Base-by-base conservation (phyloP, 2,113 vertebrate species). In the Alosa alosa region DNA sequence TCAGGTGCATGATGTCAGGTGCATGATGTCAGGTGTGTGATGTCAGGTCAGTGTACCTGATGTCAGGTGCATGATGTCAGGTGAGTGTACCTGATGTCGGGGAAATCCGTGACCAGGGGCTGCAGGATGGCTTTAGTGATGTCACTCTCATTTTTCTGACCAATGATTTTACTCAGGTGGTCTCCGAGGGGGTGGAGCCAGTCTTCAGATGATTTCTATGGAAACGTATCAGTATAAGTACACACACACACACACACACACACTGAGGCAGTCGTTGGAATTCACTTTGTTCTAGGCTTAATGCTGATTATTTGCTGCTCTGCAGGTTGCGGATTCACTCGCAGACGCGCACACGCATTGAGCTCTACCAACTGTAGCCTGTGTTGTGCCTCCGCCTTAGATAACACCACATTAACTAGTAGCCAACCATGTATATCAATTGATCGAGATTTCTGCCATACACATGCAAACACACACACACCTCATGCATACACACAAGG, bases 121-220 rank as follows among this genome's bases (percentile, higher is more conserved):
- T 83, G 2, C 10, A 93, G 83, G 82, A 84, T 45, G 20, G 55
- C 17, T 78, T 89, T 49, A 82, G 87, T 89, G 50, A 93, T 86
- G 36, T 93, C 86, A 17, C 84, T 85, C 45, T 90, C 85, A 72
- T 88, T 90, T 75, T 45, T 90, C 60, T 81, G 36, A n/a, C 84
- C 88, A 55, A 93, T 86, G 78, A 93, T 92, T 39, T 87, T 50
- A 82, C 87, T 87, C 84, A 96, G 91, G 46, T 92, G 88, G 0
- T 92, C 68, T 81, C 95, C 95, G 0, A 91, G 88, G 1, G 84
- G 81, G 82, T 93, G 47, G 6, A 96, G 92, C 94, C 94, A 96
- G 6, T 93, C 87, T 4, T 90, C 87, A 22, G 64, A 52, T 0
- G 94, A 94, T 0, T 90, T 82, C 94, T 95, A 15, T 15, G 5